These are phyloP conservation scores for Drosophila melanocephala DNA, from an alignment of 2,888 invertebrate genomes.

Conservation along the genomic window DNA sequence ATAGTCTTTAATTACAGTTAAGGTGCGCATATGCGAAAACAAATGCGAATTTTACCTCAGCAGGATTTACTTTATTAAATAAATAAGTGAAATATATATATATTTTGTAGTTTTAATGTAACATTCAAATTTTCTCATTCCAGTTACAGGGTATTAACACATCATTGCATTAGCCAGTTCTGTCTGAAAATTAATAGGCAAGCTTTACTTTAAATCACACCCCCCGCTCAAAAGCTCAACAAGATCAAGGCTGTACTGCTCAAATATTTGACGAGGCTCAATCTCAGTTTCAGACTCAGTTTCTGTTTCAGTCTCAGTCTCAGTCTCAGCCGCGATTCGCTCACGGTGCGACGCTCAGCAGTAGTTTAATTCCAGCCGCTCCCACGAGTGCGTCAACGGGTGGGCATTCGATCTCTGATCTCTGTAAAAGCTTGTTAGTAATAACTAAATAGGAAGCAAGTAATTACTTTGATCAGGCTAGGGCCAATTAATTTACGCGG, in stretches of 20 bases:
- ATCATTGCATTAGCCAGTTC: not conserved
- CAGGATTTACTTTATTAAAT: not conserved
- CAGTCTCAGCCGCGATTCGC: not conserved
- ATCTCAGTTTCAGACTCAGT: slow-evolving; percentile 21
- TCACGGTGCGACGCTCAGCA: not conserved
- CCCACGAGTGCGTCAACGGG: slow-evolving; percentile 44
- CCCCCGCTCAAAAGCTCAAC: slow-evolving; percentile 59
- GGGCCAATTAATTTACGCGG: slow-evolving; percentile 16
- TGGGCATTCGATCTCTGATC: slow-evolving; percentile 29
- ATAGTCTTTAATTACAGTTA: not conserved
- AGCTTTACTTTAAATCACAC: slow-evolving; percentile 41
- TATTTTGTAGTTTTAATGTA: not conserved
- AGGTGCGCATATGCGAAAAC: not conserved
- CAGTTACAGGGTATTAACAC: slow-evolving; percentile 11
- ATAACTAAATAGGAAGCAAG: slow-evolving; percentile 56
- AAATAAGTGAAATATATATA: not conserved
- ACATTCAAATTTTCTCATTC: not conserved
- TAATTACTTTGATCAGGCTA: slow-evolving; percentile 44
- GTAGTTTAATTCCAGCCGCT: slow-evolving; percentile 61
- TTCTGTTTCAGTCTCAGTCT: slow-evolving; percentile 6
- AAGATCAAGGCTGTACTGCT: slow-evolving; percentile 62
- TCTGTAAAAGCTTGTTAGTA: slow-evolving; percentile 43
- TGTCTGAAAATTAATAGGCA: not conserved
- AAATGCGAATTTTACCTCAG: not conserved
- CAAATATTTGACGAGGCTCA: slow-evolving; percentile 41